Evolutionary conservation across 2,888 invertebrate genomes (phyloP), one percentile per base, ranked within the genome.

Genomic region (Thysanoteuthis rhombus): DNA sequence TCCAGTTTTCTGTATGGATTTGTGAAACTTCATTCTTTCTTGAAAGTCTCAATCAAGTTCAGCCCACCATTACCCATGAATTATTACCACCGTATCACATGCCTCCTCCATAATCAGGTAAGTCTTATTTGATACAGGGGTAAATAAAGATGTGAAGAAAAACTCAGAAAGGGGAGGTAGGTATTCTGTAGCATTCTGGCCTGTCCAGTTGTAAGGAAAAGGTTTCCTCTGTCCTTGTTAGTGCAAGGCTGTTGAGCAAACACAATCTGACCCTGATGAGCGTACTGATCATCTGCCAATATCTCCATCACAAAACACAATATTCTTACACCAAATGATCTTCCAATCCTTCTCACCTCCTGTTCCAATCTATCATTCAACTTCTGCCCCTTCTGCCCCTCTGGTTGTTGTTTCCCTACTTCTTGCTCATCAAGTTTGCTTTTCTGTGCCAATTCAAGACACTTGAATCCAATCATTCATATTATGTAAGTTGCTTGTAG

Each of bases 101-200:
- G 97, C 94, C 94, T 97, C 75, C 95, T 97, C 10, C 96, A 97
- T 93, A 96, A 97, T 94, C 97, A 97, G 96, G 97, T 97, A 94
- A 94, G 45, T 52, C 22, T 32, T 58, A 36, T 75, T 12, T 75
- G n/a, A 75, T n/a, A 12, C 6, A n/a, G 3, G n/a, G 16, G 12
- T n/a, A 36, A n/a, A 19, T 36, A 25, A n/a, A 75, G n/a, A n/a
- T 3, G 22, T 6, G n/a, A 36, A 3, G n/a, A 75, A 32, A 75
- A 75, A n/a, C 10, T n/a, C n/a, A n/a, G n/a, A n/a, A n/a, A n/a
- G n/a, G n/a, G 16, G n/a, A 36, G 10, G n/a, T 16, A 75, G 36
- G 75, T 16, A 5, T 58, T 58, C 28, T 28, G 58, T 0, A n/a
- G n/a, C n/a, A n/a, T n/a, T n/a, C n/a, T n/a, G n/a, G n/a, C 58